Evolutionary conservation across 1,140 invertebrate genomes (phyloP), one percentile per base, ranked within the genome.

Genomic region (Psix sp.): DNA sequence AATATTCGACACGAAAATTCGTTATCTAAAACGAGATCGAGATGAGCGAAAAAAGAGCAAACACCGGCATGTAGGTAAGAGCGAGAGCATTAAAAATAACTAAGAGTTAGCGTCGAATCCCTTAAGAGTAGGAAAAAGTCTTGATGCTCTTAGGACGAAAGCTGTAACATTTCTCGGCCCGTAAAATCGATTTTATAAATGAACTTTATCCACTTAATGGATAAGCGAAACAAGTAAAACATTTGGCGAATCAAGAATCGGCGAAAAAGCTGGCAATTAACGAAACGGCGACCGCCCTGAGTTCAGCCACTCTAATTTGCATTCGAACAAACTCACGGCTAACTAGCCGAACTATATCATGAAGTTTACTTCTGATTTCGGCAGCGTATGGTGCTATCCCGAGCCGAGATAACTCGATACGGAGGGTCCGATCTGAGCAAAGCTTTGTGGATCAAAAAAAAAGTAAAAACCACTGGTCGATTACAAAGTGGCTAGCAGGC

Each of bases 301-400:
- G 38, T 51, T 63, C 14, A 63, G 51, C 42, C 59, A 51, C 31
- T 63, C 45, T 49, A 63, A 63, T 63, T 63, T 51, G 59, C 59
- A 63, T 63, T 39, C 24, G 46, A 51, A 63, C 59, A 36, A 63
- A 63, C 57, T 62, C 46, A 33, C 17, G 45, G 40, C 49, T 40
- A 62, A 62, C 45, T 51, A 51, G 39, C 14, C 11, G 13, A 51
- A 63, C 46, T 51, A 51, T 63, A 51, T 63, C 51, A 63, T 35
- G 51, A 63, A 63, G 35, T 63, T 63, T 63, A 21, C 18, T 35
- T 10, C 46, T 42, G 15, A 52, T 36, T 63, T 51, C 20, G 43
- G 21, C 36, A 63, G 31, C 46, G 16, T 24, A 35, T 39, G 5
- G 14, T 2, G 21, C 56, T 48, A 46, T 46, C 13, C 6, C 20